These are phyloP conservation scores for Cherax quadricarinatus DNA, from an alignment of 1,140 invertebrate genomes.

Conservation along the genomic window DNA sequence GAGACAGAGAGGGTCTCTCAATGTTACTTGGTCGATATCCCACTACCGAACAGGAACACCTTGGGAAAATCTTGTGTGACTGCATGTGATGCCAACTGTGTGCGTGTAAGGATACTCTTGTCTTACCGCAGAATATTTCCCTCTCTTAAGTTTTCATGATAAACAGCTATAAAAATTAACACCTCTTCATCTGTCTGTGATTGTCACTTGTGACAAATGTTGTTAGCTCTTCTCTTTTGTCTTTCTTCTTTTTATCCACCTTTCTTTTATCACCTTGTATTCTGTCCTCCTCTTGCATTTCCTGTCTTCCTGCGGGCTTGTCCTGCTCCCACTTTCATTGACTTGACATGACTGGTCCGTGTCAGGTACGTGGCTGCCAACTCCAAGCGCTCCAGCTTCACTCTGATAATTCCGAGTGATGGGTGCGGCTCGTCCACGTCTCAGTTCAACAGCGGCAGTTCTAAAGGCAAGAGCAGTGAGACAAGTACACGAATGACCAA, in stretches of 20 bases:
- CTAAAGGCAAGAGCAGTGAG: background rate
- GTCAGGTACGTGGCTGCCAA: conserved; percentile 64
- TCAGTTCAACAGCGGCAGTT: conserved; percentile 18
- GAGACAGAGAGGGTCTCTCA: conserved; percentile 62
- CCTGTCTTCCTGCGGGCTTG: background rate
- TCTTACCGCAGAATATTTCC: background rate
- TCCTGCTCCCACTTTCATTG: conserved; percentile 19
- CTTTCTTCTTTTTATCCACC: background rate
- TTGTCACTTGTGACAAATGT: background rate
- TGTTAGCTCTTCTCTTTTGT: background rate
- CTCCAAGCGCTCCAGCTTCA: conserved; percentile 51
- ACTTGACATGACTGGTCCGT: conserved; percentile 63
- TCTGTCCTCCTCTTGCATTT: background rate
- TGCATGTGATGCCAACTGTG: background rate
- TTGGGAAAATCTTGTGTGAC: conserved; percentile 8
- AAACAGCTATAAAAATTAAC: background rate
- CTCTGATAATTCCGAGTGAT: conserved; percentile 59
- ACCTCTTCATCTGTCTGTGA: background rate
- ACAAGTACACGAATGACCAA: conserved; percentile 68
- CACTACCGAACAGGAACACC: background rate
- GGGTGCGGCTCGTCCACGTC: conserved; percentile 51
- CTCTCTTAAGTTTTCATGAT: background rate
- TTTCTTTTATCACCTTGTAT: background rate
- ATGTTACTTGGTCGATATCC: conserved; percentile 70
- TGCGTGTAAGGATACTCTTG: too few species aligned